phyloP scores from a whole-genome alignment of 2,888 invertebrate genomes.

The Microchrysa polita region DNA sequence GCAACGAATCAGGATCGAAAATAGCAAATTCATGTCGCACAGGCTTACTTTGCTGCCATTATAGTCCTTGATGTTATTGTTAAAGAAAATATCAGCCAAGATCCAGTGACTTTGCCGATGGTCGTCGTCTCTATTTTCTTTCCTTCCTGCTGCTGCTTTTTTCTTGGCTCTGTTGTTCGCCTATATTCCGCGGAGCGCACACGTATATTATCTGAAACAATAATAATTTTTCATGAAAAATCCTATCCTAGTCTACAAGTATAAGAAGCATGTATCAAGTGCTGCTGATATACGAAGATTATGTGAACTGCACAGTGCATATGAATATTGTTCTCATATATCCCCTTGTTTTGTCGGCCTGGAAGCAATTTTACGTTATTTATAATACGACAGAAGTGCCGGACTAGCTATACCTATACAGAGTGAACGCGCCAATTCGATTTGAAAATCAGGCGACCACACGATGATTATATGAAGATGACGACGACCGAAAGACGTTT shows the following conservation, averaged over 20 bases:
- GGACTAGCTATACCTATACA: too few species aligned
- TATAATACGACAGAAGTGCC: slow-evolving; percentile 20
- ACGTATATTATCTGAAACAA: slow-evolving; percentile 33
- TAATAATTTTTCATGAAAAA: slow-evolving; percentile 29
- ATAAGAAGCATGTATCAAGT: background rate
- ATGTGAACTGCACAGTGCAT: background rate
- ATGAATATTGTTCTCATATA: too few species aligned
- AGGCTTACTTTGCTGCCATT: background rate
- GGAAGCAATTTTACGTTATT: slow-evolving; percentile 43
- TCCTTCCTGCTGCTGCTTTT: background rate
- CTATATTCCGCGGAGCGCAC: too few species aligned
- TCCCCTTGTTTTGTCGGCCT: slow-evolving; percentile 35
- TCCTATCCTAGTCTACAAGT: background rate
- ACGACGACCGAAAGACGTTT: too few species aligned
- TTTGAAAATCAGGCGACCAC: slow-evolving; percentile 16
- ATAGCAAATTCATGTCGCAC: slow-evolving; percentile 1
- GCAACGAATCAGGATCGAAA: background rate
- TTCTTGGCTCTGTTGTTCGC: background rate
- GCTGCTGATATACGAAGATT: background rate
- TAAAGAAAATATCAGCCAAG: background rate
- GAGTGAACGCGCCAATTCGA: slow-evolving; percentile 6
- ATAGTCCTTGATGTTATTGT: too few species aligned
- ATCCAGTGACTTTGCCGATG: too few species aligned
- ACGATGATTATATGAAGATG: too few species aligned
- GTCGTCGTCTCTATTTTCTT: slow-evolving; percentile 11